A percentile compares a stretch with the other conserved stretches of the same genome.
Conservation (phyloP, 2,113 vertebrate species). For the Diadophis punctatus region DNA sequence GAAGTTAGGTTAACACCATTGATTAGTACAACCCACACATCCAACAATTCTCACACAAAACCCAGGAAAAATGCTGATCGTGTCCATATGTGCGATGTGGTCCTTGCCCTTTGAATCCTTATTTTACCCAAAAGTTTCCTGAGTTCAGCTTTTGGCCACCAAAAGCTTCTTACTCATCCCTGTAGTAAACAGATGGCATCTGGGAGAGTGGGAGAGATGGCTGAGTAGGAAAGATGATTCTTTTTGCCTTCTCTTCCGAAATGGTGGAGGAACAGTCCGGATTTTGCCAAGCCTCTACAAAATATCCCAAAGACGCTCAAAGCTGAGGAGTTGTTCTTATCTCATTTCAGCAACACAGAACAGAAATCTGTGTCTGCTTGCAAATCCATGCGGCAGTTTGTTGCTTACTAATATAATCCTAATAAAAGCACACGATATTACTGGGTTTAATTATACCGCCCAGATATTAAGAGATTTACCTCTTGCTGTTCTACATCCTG, state of each 20-base stretch:
- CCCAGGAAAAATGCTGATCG: background rate
- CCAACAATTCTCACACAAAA: background rate
- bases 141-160: background rate
- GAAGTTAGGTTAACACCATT: background rate
- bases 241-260: background rate
- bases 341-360: background rate
- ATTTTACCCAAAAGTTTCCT: background rate
- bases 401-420: constrained; percentile 53
- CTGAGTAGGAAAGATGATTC: background rate
- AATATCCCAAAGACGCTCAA: background rate
- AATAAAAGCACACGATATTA: constrained; percentile 65
- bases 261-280: background rate
- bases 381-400: constrained; percentile 46
- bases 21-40: background rate
- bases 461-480: constrained; percentile 66
- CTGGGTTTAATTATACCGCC: constrained; percentile 61
- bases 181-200: background rate
- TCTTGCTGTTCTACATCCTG: constrained; percentile 58
- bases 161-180: background rate
- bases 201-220: background rate
- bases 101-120: background rate
- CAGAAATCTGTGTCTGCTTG: background rate
- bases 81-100: background rate
- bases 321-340: background rate
- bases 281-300: background rate